Base-by-base conservation (phyloP, 2,888 invertebrate species). In the Prosopocoilus inquinatus region DNA sequence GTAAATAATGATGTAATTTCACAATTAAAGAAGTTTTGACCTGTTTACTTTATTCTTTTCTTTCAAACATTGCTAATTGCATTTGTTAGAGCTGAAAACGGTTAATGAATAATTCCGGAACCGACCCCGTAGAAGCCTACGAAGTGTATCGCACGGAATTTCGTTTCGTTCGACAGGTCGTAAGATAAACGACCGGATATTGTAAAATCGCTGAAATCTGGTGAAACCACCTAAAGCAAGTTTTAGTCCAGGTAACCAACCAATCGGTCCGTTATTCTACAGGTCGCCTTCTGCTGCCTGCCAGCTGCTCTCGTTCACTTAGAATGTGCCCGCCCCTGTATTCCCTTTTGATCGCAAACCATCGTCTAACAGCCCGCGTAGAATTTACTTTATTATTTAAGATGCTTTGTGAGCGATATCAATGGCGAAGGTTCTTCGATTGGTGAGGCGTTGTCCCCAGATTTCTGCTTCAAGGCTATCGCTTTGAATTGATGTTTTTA, bases 121-220 rank as follows among this genome's bases (percentile, higher is more conserved):
- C 20, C 5, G 7, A 8, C 38, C 11, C 38, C 38, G 38, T 12
- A 8, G 4, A 28, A 28, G 20, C 20, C 20, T 5, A 4, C 20
- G 20, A 7, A 45, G 38, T 47, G 52, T 47, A 55, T 55, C 50
- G 49, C 50, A 50, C 28, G 28, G 36, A 32, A 33, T 32, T 54
- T 34, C 41, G 28, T 50, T 55, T 44, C 55, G 38, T 55, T 55
- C 55, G 55, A 55, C 55, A 55, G 55, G 50, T 49, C 20, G 44
- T 41, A 58, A 58, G 58, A 58, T 58, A 58, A 55, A 58, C 52
- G 58, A 58, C 58, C 58, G 55, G 55, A 58, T 58, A 58, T 58
- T 58, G 58, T 58, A 58, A 58, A 55, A 58, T 54, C 52, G 49
- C 53, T 44, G 49, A 58, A 58, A 55, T 51, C 55, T 55, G 53